These are phyloP conservation scores for Phaethon lepturus DNA, from an alignment of 2,113 vertebrate genomes.

Conservation along the genomic window DNA sequence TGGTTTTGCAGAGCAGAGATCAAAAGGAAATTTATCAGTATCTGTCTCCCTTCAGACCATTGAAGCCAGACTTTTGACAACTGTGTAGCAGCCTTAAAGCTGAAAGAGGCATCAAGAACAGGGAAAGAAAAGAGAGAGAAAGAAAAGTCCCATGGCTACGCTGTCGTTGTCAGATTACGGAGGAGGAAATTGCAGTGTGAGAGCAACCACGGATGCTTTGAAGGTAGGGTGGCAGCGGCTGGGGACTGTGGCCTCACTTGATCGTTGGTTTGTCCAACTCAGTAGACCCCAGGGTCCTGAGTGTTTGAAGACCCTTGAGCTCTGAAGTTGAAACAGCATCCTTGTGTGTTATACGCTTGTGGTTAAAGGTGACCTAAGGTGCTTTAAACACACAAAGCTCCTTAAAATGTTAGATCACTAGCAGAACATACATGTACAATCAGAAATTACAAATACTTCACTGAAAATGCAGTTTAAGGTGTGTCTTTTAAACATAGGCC, in stretches of 20 bases:
- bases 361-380: constrained; percentile 45
- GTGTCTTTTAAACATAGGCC: neutral
- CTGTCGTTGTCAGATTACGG: constrained; percentile 34
- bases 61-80: constrained; percentile 77
- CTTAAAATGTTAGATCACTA: neutral
- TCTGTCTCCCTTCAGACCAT: constrained; percentile 76
- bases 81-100: constrained; percentile 47
- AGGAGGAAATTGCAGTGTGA: constrained; percentile 53
- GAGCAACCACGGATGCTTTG: constrained; percentile 61
- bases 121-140: neutral
- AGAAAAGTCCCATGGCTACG: neutral
- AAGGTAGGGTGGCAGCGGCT: neutral
- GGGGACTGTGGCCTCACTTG: neutral
- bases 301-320: constrained; percentile 54
- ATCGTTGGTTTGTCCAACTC: neutral
- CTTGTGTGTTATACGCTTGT: constrained; percentile 60
- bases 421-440: neutral
- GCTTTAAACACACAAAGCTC: neutral
- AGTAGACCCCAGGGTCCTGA: constrained; percentile 19
- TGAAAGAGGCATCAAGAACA: constrained; percentile 44
- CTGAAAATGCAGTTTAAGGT: neutral
- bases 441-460: neutral
- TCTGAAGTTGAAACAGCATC: constrained; percentile 70
- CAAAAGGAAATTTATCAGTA: constrained; percentile 82
- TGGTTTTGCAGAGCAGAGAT: constrained; percentile 71